Evolutionary conservation across 2,113 vertebrate species (phyloP).

Genomic region (Podilymbus podiceps): DNA sequence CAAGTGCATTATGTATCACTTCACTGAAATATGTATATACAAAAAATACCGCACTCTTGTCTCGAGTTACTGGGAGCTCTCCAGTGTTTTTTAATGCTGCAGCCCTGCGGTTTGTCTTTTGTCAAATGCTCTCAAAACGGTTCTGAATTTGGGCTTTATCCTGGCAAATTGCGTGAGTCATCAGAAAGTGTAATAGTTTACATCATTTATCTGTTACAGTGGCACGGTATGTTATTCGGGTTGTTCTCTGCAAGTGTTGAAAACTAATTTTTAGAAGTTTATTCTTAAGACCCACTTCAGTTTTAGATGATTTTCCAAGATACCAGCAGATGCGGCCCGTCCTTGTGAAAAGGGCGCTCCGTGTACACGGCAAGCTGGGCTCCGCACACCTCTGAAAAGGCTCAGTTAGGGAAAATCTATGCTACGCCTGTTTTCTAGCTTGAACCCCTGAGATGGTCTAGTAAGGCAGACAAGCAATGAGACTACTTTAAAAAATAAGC

Average conservation of each 20-base stretch:
- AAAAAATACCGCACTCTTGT: not conserved
- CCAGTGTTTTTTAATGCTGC: not conserved
- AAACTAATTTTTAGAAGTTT: not conserved
- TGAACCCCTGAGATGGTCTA: not conserved
- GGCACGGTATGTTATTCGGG: not conserved
- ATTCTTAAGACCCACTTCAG: not conserved
- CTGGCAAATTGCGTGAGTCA: not conserved
- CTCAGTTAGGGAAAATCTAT: not conserved
- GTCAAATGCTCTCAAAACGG: not conserved
- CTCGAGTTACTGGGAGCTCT: not conserved
- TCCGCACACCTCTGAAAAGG: not conserved
- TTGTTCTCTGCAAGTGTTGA: not conserved
- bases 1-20: not conserved
- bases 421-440: not conserved
- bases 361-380: not conserved
- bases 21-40: not conserved
- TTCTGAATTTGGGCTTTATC: not conserved
- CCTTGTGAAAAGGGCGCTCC: accelerated
- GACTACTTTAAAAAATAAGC: not conserved
- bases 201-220: not conserved
- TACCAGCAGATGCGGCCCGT: not conserved
- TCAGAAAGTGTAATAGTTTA: not conserved
- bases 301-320: not conserved
- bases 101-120: not conserved
- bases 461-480: not conserved